Percentiles rank a stretch among this genome's conserved stretches.
phyloP scores from a whole-genome alignment of 2,113 vertebrate species.

The Paraplagusia blochii region DNA sequence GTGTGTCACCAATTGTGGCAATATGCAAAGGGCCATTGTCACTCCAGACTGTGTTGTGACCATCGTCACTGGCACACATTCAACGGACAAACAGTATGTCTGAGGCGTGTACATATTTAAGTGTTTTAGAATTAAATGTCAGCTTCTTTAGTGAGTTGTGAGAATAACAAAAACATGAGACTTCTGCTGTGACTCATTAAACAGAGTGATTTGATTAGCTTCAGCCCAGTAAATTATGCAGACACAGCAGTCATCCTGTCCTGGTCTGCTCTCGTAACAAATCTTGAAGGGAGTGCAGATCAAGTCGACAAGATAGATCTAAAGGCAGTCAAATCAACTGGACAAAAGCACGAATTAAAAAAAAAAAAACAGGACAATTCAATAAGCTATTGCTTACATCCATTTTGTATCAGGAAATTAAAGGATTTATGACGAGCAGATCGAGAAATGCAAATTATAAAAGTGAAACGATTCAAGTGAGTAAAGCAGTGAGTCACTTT shows the following conservation, averaged over 20 bases:
- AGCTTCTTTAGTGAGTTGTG: background rate
- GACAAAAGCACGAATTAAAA: background rate
- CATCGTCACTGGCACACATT: too few relatives aligned
- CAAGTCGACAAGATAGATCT: constrained; percentile 8
- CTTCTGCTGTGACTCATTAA: background rate
- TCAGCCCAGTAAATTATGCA: constrained; percentile 17
- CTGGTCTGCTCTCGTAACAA: background rate
- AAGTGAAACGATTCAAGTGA: constrained; percentile 9
- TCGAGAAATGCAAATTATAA: background rate
- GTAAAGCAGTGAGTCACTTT: background rate
- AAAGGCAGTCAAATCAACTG: background rate
- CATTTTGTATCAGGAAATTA: background rate
- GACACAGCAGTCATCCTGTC: background rate
- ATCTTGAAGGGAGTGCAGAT: constrained; percentile 8
- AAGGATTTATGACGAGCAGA: background rate
- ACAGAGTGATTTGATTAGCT: constrained; percentile 27
- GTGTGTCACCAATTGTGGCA: too few relatives aligned
- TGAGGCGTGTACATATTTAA: too few relatives aligned
- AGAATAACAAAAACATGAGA: constrained; percentile 9
- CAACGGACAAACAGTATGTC: too few relatives aligned
- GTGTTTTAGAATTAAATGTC: too few relatives aligned
- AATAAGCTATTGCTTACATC: background rate
- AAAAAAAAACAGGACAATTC: background rate
- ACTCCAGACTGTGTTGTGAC: too few relatives aligned
- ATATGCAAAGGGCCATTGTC: too few relatives aligned